Evolutionary conservation across 1,140 invertebrate genomes (phyloP), one percentile per base, ranked within the genome.

Genomic region (Sitodiplosis mosellana): DNA sequence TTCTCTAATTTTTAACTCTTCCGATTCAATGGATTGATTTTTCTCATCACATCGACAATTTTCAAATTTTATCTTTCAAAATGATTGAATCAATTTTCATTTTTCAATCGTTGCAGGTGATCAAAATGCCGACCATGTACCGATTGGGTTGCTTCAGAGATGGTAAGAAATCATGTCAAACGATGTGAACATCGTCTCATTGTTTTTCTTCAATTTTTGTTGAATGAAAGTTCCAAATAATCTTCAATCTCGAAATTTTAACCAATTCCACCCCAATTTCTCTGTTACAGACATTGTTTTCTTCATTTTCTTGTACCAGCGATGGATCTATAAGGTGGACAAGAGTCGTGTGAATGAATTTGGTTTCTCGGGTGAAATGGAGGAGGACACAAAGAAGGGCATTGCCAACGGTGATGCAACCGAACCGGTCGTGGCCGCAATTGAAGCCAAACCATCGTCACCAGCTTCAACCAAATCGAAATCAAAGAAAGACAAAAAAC

Each of bases 121-220:
- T 99, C 52, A 95, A 95, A 70, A 99, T 98, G 94, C 95, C 95
- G 34, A 97, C 88, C 1, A 83, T 99, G 74, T 98, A 98, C 61
- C 72, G 85, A 51, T 61, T 89, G 50, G 93, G 94, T 14, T 98
- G 94, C 69, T 93, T 99, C 67, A 78, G 94, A 64, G 93, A 98
- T 73, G 88, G 80, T 83, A 65, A 68, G 71, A 64, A 54, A 46
- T 44, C 33, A 45, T 52, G 47, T 33, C 19, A 47, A 51, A 48
- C 12, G 5, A 48, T 18, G 33, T 8, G 22, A 40, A 38, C 27
- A 38, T 43, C 4, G 19, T 15, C 19, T 34, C 19, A 51, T 36
- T 44, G 49, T 37, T 49, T 44, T 36, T 15, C 22, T 38, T 53
- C 33, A 51, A 44, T 40, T 49, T 43, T 41, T 43, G 12, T 45